Percentiles rank a stretch among this genome's conserved stretches.
These are phyloP conservation scores for Sthenelais limicola DNA, from an alignment of 2,888 invertebrate genomes.

Conservation along the genomic window DNA sequence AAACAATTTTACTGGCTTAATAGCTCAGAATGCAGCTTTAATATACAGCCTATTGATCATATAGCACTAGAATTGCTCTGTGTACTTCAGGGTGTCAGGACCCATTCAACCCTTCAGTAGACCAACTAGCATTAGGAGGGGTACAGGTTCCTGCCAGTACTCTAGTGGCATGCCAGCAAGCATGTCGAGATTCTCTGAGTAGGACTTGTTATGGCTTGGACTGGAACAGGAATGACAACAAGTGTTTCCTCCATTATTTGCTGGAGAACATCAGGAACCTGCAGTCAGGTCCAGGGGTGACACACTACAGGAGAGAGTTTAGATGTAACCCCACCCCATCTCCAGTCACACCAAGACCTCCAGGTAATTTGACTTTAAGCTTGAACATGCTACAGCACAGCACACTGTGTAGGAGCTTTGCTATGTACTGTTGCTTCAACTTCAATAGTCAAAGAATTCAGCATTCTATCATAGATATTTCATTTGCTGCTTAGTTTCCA, in stretches of 20 bases:
- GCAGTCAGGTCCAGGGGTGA: neutral
- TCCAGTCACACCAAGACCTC: neutral
- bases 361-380: neutral
- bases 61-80: too few species aligned
- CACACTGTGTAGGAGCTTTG: too few species aligned
- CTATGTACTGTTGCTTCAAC: too few species aligned
- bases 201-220: slow-evolving; percentile 22
- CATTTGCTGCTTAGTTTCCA: too few species aligned
- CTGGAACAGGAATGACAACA: neutral
- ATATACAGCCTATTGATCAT: too few species aligned
- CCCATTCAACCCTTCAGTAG: neutral
- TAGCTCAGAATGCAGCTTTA: too few species aligned
- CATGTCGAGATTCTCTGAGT: neutral
- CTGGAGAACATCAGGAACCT: neutral
- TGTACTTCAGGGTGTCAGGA: slow-evolving; percentile 3
- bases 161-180: neutral
- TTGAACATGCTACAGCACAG: too few species aligned
- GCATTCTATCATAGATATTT: too few species aligned
- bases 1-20: too few species aligned
- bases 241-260: slow-evolving; percentile 10
- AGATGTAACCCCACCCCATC: too few species aligned
- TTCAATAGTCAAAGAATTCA: too few species aligned
- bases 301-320: slow-evolving; percentile 6
- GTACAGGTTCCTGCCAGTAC: neutral
- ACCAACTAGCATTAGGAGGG: neutral